Evolutionary conservation across 2,888 invertebrate species (phyloP).

Genomic region (Xylophagus ater): DNA sequence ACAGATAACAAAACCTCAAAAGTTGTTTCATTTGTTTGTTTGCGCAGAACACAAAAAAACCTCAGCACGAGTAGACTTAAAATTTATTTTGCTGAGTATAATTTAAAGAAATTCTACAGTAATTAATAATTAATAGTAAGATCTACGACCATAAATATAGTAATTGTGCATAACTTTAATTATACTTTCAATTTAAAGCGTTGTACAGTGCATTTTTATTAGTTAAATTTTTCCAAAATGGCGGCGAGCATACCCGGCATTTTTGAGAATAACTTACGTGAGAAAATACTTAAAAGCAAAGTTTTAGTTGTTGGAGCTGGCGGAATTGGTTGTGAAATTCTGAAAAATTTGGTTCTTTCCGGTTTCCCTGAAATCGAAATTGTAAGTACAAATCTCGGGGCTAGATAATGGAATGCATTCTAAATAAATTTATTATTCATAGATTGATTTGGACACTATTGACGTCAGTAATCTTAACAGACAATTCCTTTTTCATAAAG

Average conservation of each 20-base stretch:
- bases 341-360: slow-evolving; percentile 91
- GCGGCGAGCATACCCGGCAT: slow-evolving; percentile 57
- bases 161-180: too few species aligned
- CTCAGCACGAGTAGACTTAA: too few species aligned
- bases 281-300: slow-evolving; percentile 57
- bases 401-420: neutral
- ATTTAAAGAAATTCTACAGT: too few species aligned
- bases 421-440: slow-evolving; percentile 33
- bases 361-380: slow-evolving; percentile 91
- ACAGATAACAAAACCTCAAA: too few species aligned
- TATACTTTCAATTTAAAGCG: too few species aligned
- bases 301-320: slow-evolving; percentile 91
- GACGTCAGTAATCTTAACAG: slow-evolving; percentile 98
- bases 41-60: too few species aligned
- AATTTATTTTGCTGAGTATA: too few species aligned
- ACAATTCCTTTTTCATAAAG: slow-evolving; percentile 96
- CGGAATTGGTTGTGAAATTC: slow-evolving; percentile 96
- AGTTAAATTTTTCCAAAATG: too few species aligned
- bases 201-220: too few species aligned
- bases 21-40: too few species aligned
- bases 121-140: too few species aligned
- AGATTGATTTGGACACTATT: slow-evolving; percentile 99
- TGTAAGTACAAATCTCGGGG: slow-evolving; percentile 47
- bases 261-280: slow-evolving; percentile 51
- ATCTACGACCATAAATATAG: too few species aligned